phyloP scores from a whole-genome alignment of 2,113 vertebrate genomes.

The Xenus cinereus region DNA sequence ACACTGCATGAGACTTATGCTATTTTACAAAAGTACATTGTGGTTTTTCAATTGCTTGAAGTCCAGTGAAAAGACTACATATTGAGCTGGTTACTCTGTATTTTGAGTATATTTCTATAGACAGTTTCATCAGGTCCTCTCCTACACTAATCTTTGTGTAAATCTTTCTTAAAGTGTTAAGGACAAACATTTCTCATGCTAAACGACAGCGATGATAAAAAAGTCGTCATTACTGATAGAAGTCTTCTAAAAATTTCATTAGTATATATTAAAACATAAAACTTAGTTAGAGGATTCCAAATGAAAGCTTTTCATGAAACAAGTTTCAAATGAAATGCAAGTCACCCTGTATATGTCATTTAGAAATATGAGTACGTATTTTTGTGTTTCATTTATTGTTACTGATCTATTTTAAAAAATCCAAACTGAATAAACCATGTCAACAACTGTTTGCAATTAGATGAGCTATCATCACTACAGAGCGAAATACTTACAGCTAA shows the following conservation, averaged over 20 bases:
- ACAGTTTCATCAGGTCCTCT: neutral
- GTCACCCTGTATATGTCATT: neutral
- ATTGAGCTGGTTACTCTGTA: neutral
- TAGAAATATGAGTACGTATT: neutral
- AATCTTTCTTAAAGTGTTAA: neutral
- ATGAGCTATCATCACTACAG: neutral
- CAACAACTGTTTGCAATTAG: neutral
- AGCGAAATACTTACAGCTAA: constrained; percentile 88
- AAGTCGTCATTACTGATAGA: neutral
- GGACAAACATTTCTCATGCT: neutral
- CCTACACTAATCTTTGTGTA: neutral
- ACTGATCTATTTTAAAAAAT: neutral
- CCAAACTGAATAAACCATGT: neutral
- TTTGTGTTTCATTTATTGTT: neutral
- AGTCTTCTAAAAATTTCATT: neutral
- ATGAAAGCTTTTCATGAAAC: neutral
- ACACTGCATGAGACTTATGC: neutral
- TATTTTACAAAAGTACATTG: neutral
- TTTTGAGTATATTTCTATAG: neutral
- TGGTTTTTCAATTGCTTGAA: neutral
- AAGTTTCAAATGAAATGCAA: neutral
- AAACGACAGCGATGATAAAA: neutral
- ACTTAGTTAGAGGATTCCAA: neutral
- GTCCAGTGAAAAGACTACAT: neutral
- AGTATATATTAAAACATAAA: neutral